phyloP scores from a whole-genome alignment of 2,888 invertebrate species.

The Xanthia togata region DNA sequence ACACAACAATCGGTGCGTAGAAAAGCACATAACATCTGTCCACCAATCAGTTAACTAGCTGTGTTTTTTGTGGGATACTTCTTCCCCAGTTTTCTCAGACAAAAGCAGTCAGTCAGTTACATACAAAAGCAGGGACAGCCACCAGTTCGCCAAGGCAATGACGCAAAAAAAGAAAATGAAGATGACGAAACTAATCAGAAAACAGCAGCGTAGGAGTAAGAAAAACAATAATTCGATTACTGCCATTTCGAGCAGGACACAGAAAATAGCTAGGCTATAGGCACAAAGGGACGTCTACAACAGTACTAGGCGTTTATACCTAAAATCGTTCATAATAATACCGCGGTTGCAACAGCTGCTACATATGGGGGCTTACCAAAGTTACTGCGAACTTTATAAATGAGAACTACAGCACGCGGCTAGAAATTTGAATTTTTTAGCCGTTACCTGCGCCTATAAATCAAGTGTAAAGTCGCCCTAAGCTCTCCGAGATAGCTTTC shows the following conservation, averaged over 20 bases:
- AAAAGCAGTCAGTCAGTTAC: no score
- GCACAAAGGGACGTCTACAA: not conserved
- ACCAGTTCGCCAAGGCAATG: not conserved
- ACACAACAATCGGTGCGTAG: not conserved
- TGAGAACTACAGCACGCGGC: conserved; percentile 74
- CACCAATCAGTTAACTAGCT: not conserved
- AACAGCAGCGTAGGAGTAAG: not conserved
- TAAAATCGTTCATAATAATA: conserved; percentile 11
- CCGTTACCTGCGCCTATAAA: conserved; percentile 89
- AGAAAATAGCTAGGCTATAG: not conserved
- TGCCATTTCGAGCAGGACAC: not conserved
- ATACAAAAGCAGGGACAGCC: not conserved
- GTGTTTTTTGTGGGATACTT: not conserved
- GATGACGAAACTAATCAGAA: no score
- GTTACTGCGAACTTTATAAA: conserved; percentile 72
- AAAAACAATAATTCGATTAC: not conserved
- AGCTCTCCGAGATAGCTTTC: conserved; percentile 85
- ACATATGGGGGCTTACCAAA: conserved; percentile 79
- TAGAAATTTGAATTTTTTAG: conserved; percentile 88
- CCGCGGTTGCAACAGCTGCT: conserved; percentile 53
- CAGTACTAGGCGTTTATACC: not conserved
- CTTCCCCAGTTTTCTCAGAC: no score
- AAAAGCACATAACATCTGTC: not conserved
- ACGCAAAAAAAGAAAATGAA: not conserved
- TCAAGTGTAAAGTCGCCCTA: conserved; percentile 87